Evolutionary conservation across 2,797 vertebrate species (phyloP).

Genomic region (Rhynchonycteris naso): DNA sequence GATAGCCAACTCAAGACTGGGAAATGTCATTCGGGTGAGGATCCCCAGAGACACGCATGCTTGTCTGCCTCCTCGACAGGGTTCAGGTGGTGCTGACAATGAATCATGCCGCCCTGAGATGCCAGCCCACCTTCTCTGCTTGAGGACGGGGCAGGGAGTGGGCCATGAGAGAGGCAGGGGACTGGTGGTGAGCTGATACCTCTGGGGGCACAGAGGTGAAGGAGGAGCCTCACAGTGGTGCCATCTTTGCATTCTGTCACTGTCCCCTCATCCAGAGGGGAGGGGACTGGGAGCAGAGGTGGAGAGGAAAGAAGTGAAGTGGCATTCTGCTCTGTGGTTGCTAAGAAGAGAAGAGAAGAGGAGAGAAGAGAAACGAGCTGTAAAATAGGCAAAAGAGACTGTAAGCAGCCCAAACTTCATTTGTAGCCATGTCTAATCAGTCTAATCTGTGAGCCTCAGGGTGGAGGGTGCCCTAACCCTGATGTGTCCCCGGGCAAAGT

Average conservation of each 20-base stretch:
- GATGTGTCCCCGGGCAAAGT: neutral
- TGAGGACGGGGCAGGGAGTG: accelerated
- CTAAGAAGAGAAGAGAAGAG: neutral
- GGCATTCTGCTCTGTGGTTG: neutral
- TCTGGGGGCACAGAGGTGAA: neutral
- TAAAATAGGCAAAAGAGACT: neutral
- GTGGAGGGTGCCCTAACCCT: neutral
- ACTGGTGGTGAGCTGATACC: neutral
- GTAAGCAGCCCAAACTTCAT: neutral
- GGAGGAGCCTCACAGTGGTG: neutral
- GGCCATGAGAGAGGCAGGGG: neutral
- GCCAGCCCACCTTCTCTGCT: neutral
- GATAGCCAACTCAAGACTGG: neutral
- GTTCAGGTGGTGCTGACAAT: neutral
- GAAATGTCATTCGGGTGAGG: neutral
- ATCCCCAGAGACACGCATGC: accelerated
- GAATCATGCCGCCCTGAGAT: neutral
- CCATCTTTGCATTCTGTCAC: neutral
- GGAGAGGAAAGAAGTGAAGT: neutral
- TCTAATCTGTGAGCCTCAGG: neutral
- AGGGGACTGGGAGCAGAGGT: neutral
- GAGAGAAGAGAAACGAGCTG: neutral
- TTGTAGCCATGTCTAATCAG: neutral
- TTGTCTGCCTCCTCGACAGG: neutral
- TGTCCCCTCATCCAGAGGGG: neutral